phyloP scores from a whole-genome alignment of 2,797 vertebrate genomes.

The Acropternis orthonyx region DNA sequence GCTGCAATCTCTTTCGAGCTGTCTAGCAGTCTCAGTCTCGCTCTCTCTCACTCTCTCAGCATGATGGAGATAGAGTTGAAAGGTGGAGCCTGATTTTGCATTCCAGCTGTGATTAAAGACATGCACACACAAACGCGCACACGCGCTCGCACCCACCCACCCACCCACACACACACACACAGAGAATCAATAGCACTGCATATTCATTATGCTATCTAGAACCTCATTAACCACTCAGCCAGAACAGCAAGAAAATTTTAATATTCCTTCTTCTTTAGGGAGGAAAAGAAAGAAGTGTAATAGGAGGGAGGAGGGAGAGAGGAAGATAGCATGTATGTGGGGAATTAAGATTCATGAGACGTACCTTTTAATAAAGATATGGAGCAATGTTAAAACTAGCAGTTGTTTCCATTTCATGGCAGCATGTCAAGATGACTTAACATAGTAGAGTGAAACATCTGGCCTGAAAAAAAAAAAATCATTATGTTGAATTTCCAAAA shows the following conservation, averaged over 20 bases:
- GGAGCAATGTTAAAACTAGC: constrained; percentile 71
- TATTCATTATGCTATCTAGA: constrained; percentile 81
- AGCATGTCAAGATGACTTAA: constrained; percentile 77
- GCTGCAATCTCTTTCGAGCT: constrained; percentile 89
- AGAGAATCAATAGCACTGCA: constrained; percentile 62
- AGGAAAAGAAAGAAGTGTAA: constrained; percentile 20
- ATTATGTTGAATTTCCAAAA: constrained; percentile 69
- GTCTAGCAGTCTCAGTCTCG: constrained; percentile 92
- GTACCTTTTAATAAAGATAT: constrained; percentile 75
- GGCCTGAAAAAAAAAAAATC: background rate
- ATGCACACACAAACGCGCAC: background rate
- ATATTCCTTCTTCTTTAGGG: constrained; percentile 57
- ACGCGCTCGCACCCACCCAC: accelerated
- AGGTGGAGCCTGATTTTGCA: constrained; percentile 82
- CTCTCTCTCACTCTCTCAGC: constrained; percentile 81
- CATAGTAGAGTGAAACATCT: constrained; percentile 74
- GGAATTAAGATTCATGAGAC: constrained; percentile 74
- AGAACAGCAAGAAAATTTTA: constrained; percentile 65
- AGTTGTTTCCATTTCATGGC: constrained; percentile 74
- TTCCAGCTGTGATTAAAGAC: constrained; percentile 85
- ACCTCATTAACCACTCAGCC: constrained; percentile 76
- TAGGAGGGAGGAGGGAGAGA: constrained; percentile 12
- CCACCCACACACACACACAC: background rate
- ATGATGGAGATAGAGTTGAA: constrained; percentile 83
- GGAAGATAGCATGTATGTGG: background rate